Evolutionary conservation across 2,888 invertebrate species (phyloP).

Genomic region (Meloe dianella): DNA sequence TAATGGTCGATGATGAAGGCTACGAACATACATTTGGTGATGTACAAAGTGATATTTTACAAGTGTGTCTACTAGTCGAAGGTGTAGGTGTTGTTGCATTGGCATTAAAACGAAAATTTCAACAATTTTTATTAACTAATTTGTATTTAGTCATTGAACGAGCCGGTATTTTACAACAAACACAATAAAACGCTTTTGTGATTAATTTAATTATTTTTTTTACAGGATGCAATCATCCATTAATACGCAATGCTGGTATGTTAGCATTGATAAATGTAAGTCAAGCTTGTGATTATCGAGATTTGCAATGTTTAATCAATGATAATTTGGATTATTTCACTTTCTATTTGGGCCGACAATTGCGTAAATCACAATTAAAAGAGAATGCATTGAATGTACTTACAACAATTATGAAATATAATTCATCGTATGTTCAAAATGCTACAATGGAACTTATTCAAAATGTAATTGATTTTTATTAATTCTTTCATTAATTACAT

Average conservation of each 20-base stretch:
- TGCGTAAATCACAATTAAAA: constrained; percentile 69
- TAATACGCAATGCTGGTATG: constrained; percentile 68
- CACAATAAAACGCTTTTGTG: neutral
- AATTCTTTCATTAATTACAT: constrained; percentile 12
- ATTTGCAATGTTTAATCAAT: constrained; percentile 68
- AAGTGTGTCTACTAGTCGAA: constrained; percentile 72
- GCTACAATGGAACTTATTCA: constrained; percentile 65
- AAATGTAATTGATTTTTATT: constrained; percentile 62
- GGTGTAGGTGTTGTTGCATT: constrained; percentile 71
- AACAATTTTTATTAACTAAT: constrained; percentile 68
- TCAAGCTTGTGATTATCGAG: constrained; percentile 62
- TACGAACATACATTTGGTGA: constrained; percentile 50
- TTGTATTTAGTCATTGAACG: constrained; percentile 74
- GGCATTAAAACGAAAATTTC: constrained; percentile 62
- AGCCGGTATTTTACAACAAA: constrained; percentile 63
- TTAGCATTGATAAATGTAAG: constrained; percentile 66
- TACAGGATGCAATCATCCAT: constrained; percentile 69
- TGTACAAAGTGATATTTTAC: constrained; percentile 68
- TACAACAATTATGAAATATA: constrained; percentile 73
- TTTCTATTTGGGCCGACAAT: constrained; percentile 69
- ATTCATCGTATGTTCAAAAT: constrained; percentile 66
- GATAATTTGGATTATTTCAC: constrained; percentile 77
- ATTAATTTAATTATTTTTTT: neutral
- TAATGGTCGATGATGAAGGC: constrained; percentile 43
- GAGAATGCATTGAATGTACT: constrained; percentile 74